Conservation (phyloP, 2,888 invertebrate genomes). For the Protophormia terraenovae region DNA sequence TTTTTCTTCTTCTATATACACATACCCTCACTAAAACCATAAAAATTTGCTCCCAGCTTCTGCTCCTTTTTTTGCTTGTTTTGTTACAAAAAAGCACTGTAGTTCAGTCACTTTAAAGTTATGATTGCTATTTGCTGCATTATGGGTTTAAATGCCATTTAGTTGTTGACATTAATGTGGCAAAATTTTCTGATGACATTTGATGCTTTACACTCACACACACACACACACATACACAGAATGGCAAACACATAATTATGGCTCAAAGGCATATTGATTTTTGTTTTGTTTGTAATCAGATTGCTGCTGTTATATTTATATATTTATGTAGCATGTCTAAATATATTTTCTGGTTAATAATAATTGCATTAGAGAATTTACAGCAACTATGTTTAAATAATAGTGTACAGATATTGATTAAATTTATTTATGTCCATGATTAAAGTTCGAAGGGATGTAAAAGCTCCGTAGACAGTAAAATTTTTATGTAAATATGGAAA, state of each 20-base stretch:
- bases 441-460: not conserved
- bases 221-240: not conserved
- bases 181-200: slow-evolving; percentile 46
- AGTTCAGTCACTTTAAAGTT: slow-evolving; percentile 8
- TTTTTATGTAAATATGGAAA: no score
- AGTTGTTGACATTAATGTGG: slow-evolving; percentile 56
- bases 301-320: slow-evolving; percentile 26
- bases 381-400: no score
- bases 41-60: not conserved
- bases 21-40: not conserved
- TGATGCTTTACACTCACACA: not conserved
- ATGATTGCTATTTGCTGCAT: slow-evolving; percentile 51
- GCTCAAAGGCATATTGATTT: slow-evolving; percentile 48
- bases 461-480: no score
- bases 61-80: not conserved
- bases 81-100: not conserved
- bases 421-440: not conserved
- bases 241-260: not conserved
- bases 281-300: slow-evolving; percentile 24
- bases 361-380: slow-evolving; percentile 40
- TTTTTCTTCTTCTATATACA: not conserved
- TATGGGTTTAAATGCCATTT: slow-evolving; percentile 52
- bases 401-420: not conserved
- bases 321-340: no score
- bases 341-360: slow-evolving; percentile 15